Conservation (phyloP, 2,113 vertebrate species). For the Tor tambroides region DNA sequence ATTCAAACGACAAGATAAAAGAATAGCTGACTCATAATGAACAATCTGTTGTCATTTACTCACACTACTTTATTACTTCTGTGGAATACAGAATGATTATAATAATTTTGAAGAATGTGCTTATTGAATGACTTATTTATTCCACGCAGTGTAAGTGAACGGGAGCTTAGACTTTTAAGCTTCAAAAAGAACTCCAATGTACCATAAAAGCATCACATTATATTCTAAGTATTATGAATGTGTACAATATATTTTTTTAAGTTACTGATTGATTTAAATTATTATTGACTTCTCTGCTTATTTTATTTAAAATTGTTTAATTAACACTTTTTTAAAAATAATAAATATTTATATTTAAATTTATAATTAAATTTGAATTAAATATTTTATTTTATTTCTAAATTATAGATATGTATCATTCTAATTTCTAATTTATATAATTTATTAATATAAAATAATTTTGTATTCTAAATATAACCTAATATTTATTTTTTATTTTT, state of each 20-base stretch:
- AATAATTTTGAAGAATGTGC: not conserved
- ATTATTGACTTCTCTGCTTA: not conserved
- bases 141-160: not conserved
- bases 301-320: not conserved
- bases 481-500: too few relatives aligned
- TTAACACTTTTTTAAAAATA: not conserved
- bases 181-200: not conserved
- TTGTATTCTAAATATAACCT: too few relatives aligned
- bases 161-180: not conserved
- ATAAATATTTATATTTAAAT: not conserved
- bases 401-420: not conserved
- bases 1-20: not conserved
- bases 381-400: not conserved
- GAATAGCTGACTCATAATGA: constrained; percentile 2
- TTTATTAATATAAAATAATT: not conserved
- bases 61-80: not conserved
- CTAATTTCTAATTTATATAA: not conserved
- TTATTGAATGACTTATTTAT: not conserved
- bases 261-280: not conserved
- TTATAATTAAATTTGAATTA: too few relatives aligned
- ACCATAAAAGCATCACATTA: not conserved
- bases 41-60: not conserved
- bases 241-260: not conserved
- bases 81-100: not conserved
- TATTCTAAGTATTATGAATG: not conserved